phyloP scores from a whole-genome alignment of 2,797 vertebrate genomes.

The Molossus alvarezi region DNA sequence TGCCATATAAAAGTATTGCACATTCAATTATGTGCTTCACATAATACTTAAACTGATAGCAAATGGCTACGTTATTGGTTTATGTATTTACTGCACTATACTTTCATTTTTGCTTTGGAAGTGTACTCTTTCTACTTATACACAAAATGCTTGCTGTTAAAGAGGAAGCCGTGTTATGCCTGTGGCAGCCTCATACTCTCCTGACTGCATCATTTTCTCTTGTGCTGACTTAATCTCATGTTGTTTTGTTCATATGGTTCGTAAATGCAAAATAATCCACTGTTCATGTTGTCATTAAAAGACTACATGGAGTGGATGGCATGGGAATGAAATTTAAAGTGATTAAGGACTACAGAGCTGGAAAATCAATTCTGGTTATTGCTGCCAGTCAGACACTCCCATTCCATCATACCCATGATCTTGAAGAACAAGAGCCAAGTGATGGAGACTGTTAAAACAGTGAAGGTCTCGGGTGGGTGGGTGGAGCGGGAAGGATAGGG shows the following conservation, averaged over 20 bases:
- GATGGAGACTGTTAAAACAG: not conserved
- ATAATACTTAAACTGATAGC: not conserved
- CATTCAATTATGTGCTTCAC: not conserved
- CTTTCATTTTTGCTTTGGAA: not conserved
- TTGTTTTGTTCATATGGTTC: not conserved
- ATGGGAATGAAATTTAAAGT: not conserved
- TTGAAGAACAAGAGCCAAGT: not conserved
- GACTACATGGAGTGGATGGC: not conserved
- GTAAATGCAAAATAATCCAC: not conserved
- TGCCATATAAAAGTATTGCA: not conserved
- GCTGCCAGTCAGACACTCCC: not conserved
- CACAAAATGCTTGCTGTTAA: not conserved
- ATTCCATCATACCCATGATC: too few species aligned
- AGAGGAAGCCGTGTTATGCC: not conserved
- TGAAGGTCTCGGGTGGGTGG: too few species aligned
- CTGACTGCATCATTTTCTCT: not conserved
- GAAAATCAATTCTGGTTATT: too few species aligned
- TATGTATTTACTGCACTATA: not conserved
- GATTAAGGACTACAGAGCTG: not conserved
- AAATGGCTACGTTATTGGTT: not conserved
- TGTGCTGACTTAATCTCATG: not conserved
- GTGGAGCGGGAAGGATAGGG: too few species aligned
- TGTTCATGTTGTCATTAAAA: not conserved
- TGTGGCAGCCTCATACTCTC: not conserved
- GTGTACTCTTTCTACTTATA: not conserved